Conservation (phyloP, 2,113 vertebrate genomes). For the Podarcis muralis region DNA sequence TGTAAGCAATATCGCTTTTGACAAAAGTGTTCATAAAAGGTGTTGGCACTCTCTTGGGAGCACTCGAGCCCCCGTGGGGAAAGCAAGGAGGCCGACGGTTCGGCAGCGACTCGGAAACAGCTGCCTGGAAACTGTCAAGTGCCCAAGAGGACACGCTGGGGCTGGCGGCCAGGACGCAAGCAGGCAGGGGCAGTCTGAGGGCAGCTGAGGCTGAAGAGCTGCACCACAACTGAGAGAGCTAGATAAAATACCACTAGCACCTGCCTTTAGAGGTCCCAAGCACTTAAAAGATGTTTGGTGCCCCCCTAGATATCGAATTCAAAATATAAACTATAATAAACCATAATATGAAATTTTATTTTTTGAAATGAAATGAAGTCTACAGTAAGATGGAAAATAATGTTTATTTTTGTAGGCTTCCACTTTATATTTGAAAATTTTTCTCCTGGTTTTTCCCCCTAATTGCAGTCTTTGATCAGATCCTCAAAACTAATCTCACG, state of each 20-base stretch:
- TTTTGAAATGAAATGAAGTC: no score
- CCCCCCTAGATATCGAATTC: no score
- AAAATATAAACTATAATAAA: no score
- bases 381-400: no score
- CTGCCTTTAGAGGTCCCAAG: no score
- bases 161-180: neutral
- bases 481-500: no score
- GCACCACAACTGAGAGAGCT: neutral
- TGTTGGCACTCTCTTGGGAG: neutral
- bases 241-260: neutral
- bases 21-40: slow-evolving; percentile 31
- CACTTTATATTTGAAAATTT: no score
- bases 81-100: neutral
- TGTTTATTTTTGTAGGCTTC: no score
- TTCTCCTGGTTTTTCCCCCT: no score
- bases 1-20: slow-evolving; percentile 28
- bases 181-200: neutral
- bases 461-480: no score
- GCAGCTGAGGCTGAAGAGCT: neutral
- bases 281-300: no score
- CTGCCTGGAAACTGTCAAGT: neutral
- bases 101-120: neutral
- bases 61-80: neutral
- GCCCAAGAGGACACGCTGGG: neutral
- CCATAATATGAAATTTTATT: no score